Evolutionary conservation across 1,140 invertebrate species (phyloP).

Genomic region (Cyphomyrmex costatus): DNA sequence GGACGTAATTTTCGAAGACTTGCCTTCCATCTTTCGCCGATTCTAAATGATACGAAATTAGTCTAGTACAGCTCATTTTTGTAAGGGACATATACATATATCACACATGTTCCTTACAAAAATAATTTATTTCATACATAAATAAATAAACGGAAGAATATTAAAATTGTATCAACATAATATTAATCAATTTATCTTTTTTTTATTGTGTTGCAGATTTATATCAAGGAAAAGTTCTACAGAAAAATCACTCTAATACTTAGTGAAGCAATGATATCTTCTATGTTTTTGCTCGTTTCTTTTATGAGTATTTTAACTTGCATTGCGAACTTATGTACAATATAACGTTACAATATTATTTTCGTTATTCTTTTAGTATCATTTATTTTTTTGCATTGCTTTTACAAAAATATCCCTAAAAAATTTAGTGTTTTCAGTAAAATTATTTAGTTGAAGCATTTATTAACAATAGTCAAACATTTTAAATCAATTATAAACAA

Average conservation of each 20-base stretch:
- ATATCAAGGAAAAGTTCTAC: neutral
- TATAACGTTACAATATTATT: neutral
- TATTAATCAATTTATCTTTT: neutral
- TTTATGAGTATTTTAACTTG: neutral
- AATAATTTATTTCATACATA: neutral
- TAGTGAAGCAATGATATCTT: neutral
- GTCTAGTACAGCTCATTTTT: neutral
- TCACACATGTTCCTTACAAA: neutral
- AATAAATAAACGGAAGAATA: neutral
- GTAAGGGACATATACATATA: neutral
- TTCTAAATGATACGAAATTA: slow-evolving; percentile 69
- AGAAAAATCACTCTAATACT: neutral
- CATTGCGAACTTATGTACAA: neutral
- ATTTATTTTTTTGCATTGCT: neutral
- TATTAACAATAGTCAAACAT: too few species aligned
- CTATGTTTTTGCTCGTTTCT: neutral
- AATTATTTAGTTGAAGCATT: too few species aligned
- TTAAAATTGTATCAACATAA: neutral
- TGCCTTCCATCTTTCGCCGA: slow-evolving; percentile 53
- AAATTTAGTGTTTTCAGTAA: too few species aligned
- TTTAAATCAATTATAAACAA: too few species aligned
- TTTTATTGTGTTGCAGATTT: neutral
- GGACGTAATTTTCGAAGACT: slow-evolving; percentile 76
- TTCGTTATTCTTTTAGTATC: slow-evolving; percentile 5
- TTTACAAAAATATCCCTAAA: neutral